These are phyloP conservation scores for Aleiodes sp. DNA, from an alignment of 1,140 invertebrate genomes.

Conservation along the genomic window DNA sequence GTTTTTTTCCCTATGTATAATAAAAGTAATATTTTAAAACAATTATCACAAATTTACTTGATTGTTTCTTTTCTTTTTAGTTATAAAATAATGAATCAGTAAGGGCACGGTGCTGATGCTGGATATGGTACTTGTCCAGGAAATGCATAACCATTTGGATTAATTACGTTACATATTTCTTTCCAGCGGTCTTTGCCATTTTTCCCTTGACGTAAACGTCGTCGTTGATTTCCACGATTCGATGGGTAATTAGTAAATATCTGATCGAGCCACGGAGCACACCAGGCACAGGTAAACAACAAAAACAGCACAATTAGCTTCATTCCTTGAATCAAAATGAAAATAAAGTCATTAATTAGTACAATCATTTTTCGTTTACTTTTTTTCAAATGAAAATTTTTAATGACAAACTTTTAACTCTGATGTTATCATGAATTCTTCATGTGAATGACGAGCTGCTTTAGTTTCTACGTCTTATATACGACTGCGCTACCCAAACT, in stretches of 20 bases:
- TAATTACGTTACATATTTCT: slow-evolving; percentile 59
- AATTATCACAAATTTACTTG: no score
- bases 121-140: slow-evolving; percentile 55
- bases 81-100: slow-evolving; percentile 37
- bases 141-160: slow-evolving; percentile 58
- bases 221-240: neutral
- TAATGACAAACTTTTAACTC: neutral
- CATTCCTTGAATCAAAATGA: neutral
- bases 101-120: slow-evolving; percentile 53
- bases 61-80: no score
- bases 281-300: neutral
- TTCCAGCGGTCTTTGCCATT: slow-evolving; percentile 59
- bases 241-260: slow-evolving; percentile 2
- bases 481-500: neutral
- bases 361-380: no score
- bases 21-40: slow-evolving; percentile 12
- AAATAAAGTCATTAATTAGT: no score
- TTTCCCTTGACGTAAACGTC: slow-evolving; percentile 40
- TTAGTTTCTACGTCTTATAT: neutral
- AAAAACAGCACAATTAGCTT: neutral
- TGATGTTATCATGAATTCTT: neutral
- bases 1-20: no score
- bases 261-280: slow-evolving; percentile 9
- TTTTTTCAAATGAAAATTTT: neutral
- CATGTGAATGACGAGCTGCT: neutral